phyloP scores from a whole-genome alignment of 2,113 vertebrate species.

The Azemiops feae region DNA sequence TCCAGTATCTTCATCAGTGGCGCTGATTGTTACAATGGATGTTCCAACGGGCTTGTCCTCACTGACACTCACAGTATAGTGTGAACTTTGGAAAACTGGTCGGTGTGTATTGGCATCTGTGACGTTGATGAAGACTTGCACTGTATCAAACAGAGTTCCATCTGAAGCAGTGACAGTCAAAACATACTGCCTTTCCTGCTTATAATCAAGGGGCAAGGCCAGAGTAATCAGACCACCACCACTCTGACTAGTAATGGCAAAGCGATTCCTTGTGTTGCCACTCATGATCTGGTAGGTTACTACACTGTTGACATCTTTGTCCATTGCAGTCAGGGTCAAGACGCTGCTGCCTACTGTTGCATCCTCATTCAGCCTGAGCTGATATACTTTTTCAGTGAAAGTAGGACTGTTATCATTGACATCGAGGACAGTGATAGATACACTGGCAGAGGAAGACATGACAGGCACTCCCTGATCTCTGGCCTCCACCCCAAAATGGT shows the following conservation, averaged over 20 bases:
- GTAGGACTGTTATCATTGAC: constrained; percentile 92
- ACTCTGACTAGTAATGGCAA: constrained; percentile 94
- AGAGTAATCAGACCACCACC: constrained; percentile 90
- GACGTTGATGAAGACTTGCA: constrained; percentile 93
- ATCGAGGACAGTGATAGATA: constrained; percentile 90
- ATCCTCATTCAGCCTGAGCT: constrained; percentile 91
- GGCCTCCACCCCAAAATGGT: constrained; percentile 90
- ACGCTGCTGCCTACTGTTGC: constrained; percentile 90
- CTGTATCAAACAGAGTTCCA: constrained; percentile 85
- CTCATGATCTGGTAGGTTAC: constrained; percentile 97
- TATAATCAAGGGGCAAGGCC: constrained; percentile 93
- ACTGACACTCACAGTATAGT: constrained; percentile 83
- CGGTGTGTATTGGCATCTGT: constrained; percentile 96
- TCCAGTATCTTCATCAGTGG: constrained; percentile 91
- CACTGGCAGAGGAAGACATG: constrained; percentile 92
- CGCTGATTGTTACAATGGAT: constrained; percentile 85
- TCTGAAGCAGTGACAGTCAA: constrained; percentile 91
- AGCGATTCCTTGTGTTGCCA: constrained; percentile 95
- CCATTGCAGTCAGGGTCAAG: constrained; percentile 85
- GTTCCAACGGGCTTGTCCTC: constrained; percentile 88
- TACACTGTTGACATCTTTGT: constrained; percentile 90
- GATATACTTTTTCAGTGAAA: constrained; percentile 88
- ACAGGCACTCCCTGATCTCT: constrained; percentile 84
- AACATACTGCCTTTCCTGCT: constrained; percentile 93
- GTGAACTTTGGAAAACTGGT: constrained; percentile 92